Evolutionary conservation across 2,888 invertebrate genomes (phyloP), one percentile per base, ranked within the genome.

Genomic region (Cerastoderma edule): DNA sequence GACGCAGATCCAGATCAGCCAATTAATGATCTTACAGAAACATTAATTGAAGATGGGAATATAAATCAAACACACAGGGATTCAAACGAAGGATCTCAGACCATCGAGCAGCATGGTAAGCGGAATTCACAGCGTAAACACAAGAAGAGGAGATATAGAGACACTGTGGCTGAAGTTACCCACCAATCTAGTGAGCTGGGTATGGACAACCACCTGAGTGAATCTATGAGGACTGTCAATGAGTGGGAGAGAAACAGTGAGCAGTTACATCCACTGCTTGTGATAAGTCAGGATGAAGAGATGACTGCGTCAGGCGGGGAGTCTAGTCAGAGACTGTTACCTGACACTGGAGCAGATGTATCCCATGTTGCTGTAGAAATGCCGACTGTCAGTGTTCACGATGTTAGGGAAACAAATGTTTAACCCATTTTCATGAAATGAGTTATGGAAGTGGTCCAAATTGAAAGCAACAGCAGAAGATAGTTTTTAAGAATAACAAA

Each of bases 401-500:
- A 60, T 60, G 39, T 60, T 22, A 35, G 60, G 39, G 60, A 60
- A 60, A 39, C 60, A 24, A 39, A 39, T 60, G 60, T 60, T 10
- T 60, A 60, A n/a, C 5, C 16, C n/a, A 46, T 46, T n/a, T n/a
- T n/a, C n/a, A n/a, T n/a, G n/a, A n/a, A n/a, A n/a, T n/a, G n/a
- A n/a, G n/a, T n/a, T n/a, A n/a, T n/a, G n/a, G n/a, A n/a, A n/a
- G n/a, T n/a, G n/a, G n/a, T n/a, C n/a, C n/a, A n/a, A n/a, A n/a
- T n/a, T n/a, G n/a, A n/a, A n/a, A n/a, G n/a, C n/a, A n/a, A n/a
- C n/a, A n/a, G n/a, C n/a, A n/a, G n/a, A n/a, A n/a, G n/a, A n/a
- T n/a, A n/a, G n/a, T n/a, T n/a, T n/a, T n/a, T n/a, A n/a, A n/a
- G n/a, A n/a, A n/a, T n/a, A n/a, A n/a, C n/a, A n/a, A n/a, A n/a